Evolutionary conservation across 2,888 invertebrate genomes (phyloP), one percentile per base, ranked within the genome.

Genomic region (Plagodis dolabraria): DNA sequence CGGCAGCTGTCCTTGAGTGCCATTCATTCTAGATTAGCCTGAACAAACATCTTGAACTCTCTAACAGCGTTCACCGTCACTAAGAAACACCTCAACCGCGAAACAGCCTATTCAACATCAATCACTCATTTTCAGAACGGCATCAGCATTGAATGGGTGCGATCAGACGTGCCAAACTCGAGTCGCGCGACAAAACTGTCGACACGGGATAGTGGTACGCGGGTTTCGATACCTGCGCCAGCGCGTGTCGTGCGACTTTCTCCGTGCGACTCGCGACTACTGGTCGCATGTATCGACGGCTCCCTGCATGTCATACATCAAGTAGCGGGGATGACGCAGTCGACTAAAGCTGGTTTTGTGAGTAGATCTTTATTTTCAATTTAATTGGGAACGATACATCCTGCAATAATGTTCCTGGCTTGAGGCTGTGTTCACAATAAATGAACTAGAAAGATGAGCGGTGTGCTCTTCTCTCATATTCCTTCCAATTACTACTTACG

Each of bases 271-370:
- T 95, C 96, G 73, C 95, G 96, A 72, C 87, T 98, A 7, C 87
- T 98, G 34, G 85, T 97, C 47, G 97, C 97, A 7, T 98, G 98
- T 76, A 96, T 97, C 50, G 98, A 98, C 88, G 96, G 97, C 6
- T 95, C 97, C 5, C 86, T 98, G 63, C 96, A 96, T 44, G 87
- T 98, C 33, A 94, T 97, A 72, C 97, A 98, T 88, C 94, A 95
- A 60, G 91, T 93, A 34, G 94, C 95, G 65, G 96, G 97, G 47
- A 93, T 96, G 0, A 97, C 96, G 6, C 95, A 95, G 77, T 94
- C 95, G 12, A 94, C 96, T 5, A 96, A 96, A 83, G 95, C 96
- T 56, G 95, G 96, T 56, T 96, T 98, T 90, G 97, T 97, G 86
- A 94, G 95, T 93, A 47, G n/a, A 10, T 4, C 9, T 33, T 9